Base-by-base conservation (phyloP, 2,797 vertebrate species). In the Setipinna tenuifilis region DNA sequence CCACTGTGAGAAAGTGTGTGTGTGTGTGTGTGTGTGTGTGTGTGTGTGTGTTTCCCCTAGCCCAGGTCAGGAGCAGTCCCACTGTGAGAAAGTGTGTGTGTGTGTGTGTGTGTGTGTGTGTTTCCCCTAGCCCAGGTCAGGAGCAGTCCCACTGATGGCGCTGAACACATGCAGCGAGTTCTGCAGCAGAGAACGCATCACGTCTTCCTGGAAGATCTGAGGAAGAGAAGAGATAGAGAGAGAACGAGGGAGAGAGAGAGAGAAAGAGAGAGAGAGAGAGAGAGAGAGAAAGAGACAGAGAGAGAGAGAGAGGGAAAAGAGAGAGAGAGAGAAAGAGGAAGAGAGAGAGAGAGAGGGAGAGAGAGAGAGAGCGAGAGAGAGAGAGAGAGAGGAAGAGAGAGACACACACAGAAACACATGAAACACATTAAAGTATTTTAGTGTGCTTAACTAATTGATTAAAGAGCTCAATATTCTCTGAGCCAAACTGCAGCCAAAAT, bases 81-180 rank as follows among this genome's bases (percentile, higher is more conserved):
- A 0, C 98, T 99, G 93, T 48, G 46, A 4, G 46, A 4, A 48
- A 4, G 4, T 71, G 14, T 17, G 65, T 6, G 65, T 71, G 65
- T 16, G 31, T 75, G 68, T 44, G 71, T 78, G 71, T 21, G 31
- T 44, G 19, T 44, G 35, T 44, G 31, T 35, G 71, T 21, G 62
- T 82, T 58, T 91, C 93, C 91, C 93, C 84, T 95, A 98, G 78
- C 92, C 93, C 90, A 96, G 92, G 78, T 97, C 94, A 5, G 95
- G 89, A 10, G 97, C 94, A 0, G 96, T 99, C 86, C 98, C 98
- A 0, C 98, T 99, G 93, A 99, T 99, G 0, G 97, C 98, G 82
- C 97, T 95, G 89, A 99, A 99, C 85, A 99, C 98, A 0, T 98
- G 96, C 41, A 98, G 92, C 0, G 98, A 98, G 94, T 98, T 97